phyloP scores from a whole-genome alignment of 2,797 vertebrate species.

The Semaprochilodus insignis region DNA sequence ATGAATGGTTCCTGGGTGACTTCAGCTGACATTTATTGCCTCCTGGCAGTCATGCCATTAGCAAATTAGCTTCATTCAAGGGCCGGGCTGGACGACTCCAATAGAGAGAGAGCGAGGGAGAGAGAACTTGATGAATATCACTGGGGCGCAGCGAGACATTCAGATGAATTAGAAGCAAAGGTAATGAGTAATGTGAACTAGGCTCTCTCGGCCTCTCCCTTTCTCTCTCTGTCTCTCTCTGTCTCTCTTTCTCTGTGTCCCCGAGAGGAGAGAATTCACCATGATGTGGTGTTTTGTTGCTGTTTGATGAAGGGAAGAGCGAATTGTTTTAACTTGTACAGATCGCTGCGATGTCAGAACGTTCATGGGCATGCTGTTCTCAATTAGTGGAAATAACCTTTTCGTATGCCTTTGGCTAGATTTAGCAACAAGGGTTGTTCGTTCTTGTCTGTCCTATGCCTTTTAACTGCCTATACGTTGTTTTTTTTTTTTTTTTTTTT shows the following conservation, averaged over 20 bases:
- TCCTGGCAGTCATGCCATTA: constrained; percentile 77
- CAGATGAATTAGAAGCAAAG: constrained; percentile 74
- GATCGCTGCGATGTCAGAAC: constrained; percentile 37
- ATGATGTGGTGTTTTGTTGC: constrained; percentile 17
- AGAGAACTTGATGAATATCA: constrained; percentile 61
- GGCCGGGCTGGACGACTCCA: constrained; percentile 67
- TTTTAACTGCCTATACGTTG: constrained; percentile 7
- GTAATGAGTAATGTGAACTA: constrained; percentile 68
- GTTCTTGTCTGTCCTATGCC: constrained; percentile 21
- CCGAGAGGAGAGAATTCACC: constrained; percentile 7
- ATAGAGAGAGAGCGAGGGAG: constrained; percentile 36
- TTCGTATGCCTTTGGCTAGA: constrained; percentile 15
- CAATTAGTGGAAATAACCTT: constrained; percentile 46
- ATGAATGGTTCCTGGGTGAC: constrained; percentile 70
- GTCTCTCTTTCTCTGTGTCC: constrained; percentile 28
- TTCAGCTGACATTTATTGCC: constrained; percentile 77
- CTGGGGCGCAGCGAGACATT: constrained; percentile 67
- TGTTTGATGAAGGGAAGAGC: constrained; percentile 20
- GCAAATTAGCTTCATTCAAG: constrained; percentile 76
- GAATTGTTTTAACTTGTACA: constrained; percentile 47
- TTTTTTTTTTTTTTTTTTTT: neutral
- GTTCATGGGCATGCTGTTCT: constrained; percentile 16
- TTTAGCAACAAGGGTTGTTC: constrained; percentile 19
- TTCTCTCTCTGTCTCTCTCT: constrained; percentile 52
- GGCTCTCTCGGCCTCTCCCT: constrained; percentile 52